A percentile compares a stretch with the other conserved stretches of the same genome.
These are phyloP conservation scores for Trypoxylon attenuatum DNA, from an alignment of 2,888 invertebrate genomes.

Conservation along the genomic window DNA sequence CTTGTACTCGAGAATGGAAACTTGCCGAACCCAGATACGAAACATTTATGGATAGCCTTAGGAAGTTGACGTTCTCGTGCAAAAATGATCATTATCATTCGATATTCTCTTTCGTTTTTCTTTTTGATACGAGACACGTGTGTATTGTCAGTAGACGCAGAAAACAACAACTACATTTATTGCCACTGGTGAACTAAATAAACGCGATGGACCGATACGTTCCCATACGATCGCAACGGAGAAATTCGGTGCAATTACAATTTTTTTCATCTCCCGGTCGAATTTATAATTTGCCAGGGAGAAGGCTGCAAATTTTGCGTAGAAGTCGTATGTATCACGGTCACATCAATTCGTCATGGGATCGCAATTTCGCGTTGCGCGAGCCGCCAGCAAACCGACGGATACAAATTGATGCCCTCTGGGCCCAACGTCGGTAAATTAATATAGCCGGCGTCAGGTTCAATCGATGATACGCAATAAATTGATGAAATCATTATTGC, in stretches of 20 bases:
- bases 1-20: too few relatives aligned
- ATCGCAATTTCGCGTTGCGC: constrained; percentile 43
- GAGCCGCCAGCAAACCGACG: constrained; percentile 51
- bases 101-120: too few relatives aligned
- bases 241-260: too few relatives aligned
- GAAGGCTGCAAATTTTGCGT: constrained; percentile 31
- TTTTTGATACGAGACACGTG: too few relatives aligned
- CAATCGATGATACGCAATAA: constrained; percentile 55
- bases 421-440: constrained; percentile 54
- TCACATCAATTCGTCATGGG: constrained; percentile 39
- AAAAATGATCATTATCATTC: too few relatives aligned
- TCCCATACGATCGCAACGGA: neutral
- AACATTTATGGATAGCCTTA: too few relatives aligned
- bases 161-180: too few relatives aligned
- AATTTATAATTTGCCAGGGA: constrained; percentile 23
- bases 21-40: too few relatives aligned
- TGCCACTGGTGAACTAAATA: too few relatives aligned
- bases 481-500: constrained; percentile 57
- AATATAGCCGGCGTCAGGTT: constrained; percentile 50
- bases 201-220: neutral
- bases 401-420: constrained; percentile 56
- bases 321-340: constrained; percentile 24
- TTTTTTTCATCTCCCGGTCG: constrained; percentile 5
- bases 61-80: too few relatives aligned
- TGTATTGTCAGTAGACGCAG: too few relatives aligned